phyloP scores from a whole-genome alignment of 2,113 vertebrate species.

The Nicator chloris region DNA sequence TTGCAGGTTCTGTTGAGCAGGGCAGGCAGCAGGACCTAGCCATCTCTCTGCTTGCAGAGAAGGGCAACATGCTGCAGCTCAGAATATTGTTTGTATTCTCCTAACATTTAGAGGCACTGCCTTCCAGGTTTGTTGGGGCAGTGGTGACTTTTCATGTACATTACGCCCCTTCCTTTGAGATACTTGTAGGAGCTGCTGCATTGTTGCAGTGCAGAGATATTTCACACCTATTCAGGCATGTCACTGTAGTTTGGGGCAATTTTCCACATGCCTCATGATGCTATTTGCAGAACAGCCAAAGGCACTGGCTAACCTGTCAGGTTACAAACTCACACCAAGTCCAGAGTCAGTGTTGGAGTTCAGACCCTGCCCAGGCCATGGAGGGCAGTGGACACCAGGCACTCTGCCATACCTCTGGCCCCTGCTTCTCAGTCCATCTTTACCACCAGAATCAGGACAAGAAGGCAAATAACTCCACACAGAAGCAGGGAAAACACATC shows the following conservation, averaged over 20 bases:
- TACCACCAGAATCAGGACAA: background rate
- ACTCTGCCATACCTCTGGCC: background rate
- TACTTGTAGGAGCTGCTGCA: background rate
- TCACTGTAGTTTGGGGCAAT: background rate
- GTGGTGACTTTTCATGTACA: background rate
- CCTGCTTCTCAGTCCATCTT: background rate
- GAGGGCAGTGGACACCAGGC: fast-evolving
- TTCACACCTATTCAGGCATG: background rate
- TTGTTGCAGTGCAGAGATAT: background rate
- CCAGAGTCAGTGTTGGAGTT: fast-evolving
- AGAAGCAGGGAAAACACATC: background rate
- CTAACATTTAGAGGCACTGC: background rate
- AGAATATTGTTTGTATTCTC: background rate
- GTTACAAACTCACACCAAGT: background rate
- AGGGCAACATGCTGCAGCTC: background rate
- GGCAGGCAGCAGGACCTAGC: fast-evolving
- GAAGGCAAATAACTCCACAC: background rate
- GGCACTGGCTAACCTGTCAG: background rate
- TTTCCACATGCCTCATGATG: background rate
- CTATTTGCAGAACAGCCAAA: background rate
- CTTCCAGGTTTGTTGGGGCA: background rate
- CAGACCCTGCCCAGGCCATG: background rate
- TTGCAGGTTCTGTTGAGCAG: background rate
- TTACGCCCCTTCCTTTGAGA: background rate
- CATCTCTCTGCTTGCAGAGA: background rate